Percentiles rank a stretch among this genome's conserved stretches.
phyloP scores from a whole-genome alignment of 1,140 invertebrate species.

The Octopus bimaculoides region DNA sequence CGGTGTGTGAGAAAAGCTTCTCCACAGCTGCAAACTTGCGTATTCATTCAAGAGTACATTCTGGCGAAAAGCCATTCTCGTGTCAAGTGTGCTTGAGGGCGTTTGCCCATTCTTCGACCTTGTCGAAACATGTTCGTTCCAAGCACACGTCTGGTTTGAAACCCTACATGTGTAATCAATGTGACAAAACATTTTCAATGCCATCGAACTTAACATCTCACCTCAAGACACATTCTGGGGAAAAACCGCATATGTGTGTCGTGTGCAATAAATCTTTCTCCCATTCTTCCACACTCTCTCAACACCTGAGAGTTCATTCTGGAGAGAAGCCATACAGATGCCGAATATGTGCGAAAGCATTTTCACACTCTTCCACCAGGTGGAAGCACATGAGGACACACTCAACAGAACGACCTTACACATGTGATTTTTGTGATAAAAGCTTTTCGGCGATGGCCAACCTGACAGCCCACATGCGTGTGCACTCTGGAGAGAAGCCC shows the following conservation, averaged over 20 bases:
- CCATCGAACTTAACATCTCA: neutral
- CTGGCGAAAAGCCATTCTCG: neutral
- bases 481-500: constrained; percentile 13
- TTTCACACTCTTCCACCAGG: neutral
- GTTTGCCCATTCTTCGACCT: neutral
- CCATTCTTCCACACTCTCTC: neutral
- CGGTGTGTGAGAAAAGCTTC: neutral
- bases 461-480: neutral
- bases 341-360: neutral
- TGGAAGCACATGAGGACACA: neutral
- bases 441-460: neutral
- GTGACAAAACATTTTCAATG: neutral
- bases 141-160: neutral
- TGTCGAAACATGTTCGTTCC: neutral
- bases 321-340: neutral
- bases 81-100: neutral
- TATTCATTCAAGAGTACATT: neutral
- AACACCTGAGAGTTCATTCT: neutral
- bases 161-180: neutral
- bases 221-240: constrained; percentile 10
- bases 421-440: neutral
- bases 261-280: neutral
- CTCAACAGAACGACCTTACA: neutral
- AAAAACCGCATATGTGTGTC: neutral
- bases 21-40: neutral